Evolutionary conservation across 2,113 vertebrate genomes (phyloP).

Genomic region (Sula dactylatra): DNA sequence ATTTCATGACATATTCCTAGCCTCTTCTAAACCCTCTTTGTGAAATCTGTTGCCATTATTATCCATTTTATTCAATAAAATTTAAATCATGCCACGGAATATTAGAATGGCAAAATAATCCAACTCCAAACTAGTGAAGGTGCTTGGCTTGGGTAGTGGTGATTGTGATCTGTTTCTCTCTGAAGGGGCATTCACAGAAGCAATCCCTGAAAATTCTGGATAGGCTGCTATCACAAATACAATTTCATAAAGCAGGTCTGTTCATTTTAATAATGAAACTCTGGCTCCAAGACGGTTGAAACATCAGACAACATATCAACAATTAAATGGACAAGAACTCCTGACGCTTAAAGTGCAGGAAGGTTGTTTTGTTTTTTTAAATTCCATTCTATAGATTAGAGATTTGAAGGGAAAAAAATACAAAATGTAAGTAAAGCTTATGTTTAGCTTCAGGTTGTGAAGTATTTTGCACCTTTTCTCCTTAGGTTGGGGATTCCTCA

Average conservation of each 20-base stretch:
- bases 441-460: background rate
- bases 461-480: background rate
- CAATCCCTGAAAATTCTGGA: background rate
- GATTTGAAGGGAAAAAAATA: background rate
- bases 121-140: background rate
- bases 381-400: background rate
- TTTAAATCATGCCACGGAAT: background rate
- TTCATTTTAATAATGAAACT: background rate
- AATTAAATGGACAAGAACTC: background rate
- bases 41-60: background rate
- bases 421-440: background rate
- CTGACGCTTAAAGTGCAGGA: background rate
- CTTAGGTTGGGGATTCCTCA: background rate
- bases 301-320: background rate
- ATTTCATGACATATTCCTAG: background rate
- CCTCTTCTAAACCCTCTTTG: background rate
- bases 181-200: background rate
- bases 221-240: background rate
- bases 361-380: background rate
- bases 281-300: background rate
- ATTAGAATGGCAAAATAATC: background rate
- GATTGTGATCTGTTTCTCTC: background rate
- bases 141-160: background rate
- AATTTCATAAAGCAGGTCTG: background rate
- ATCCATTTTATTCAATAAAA: background rate